These are phyloP conservation scores for Himalopsyche tibetana DNA, from an alignment of 2,888 invertebrate species.

Conservation along the genomic window DNA sequence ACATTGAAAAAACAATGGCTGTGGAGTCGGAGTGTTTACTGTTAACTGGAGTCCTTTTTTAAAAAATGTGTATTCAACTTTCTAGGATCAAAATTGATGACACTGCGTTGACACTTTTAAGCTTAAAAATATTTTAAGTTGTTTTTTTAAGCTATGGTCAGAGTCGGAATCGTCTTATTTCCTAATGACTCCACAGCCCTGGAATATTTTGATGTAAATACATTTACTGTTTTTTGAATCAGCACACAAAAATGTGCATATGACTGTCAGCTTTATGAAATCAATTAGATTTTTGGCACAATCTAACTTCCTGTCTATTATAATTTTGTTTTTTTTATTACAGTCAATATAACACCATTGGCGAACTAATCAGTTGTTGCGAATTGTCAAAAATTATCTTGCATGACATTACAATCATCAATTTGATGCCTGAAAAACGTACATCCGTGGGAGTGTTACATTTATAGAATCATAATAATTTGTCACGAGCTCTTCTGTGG, in stretches of 20 bases:
- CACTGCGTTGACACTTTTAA: too few species aligned
- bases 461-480: background rate
- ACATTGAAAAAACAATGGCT: too few species aligned
- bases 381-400: slow-evolving; percentile 10
- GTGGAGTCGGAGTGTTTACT: too few species aligned
- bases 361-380: background rate
- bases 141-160: too few species aligned
- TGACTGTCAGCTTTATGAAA: background rate
- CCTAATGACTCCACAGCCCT: too few species aligned
- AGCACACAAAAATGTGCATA: background rate
- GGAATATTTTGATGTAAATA: too few species aligned
- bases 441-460: slow-evolving; percentile 21
- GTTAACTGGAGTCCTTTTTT: too few species aligned
- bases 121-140: too few species aligned
- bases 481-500: background rate
- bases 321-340: slow-evolving; percentile 14
- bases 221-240: background rate
- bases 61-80: too few species aligned
- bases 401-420: background rate
- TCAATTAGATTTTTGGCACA: background rate
- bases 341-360: slow-evolving; percentile 22
- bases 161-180: too few species aligned
- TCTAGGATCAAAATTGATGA: too few species aligned
- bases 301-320: slow-evolving; percentile 49
- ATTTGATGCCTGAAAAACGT: slow-evolving; percentile 33